Conservation (phyloP, 2,888 invertebrate species). For the Prosapia bicincta region DNA sequence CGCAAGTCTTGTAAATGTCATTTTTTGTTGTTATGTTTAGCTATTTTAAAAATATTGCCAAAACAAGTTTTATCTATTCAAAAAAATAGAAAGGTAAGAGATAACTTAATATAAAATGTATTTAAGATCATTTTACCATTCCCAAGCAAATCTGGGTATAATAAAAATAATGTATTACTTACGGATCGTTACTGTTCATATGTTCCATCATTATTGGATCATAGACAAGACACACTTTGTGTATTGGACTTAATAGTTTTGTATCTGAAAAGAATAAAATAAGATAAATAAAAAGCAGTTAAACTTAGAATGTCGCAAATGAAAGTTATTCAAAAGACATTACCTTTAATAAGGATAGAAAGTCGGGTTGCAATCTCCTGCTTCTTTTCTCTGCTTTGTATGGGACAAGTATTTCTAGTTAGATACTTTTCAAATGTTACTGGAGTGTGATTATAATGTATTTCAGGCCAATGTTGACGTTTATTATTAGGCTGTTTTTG, state of each 20-base stretch:
- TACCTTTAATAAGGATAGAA: conserved; percentile 57
- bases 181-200: conserved; percentile 62
- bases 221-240: conserved; percentile 71
- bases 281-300: conserved; percentile 11
- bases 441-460: conserved; percentile 45
- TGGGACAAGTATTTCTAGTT: conserved; percentile 70
- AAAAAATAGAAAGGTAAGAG: no score
- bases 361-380: conserved; percentile 53
- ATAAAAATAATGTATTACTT: no score
- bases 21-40: no score
- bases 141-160: no score
- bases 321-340: no score
- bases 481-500: not conserved
- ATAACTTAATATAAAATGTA: no score
- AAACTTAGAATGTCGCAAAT: no score
- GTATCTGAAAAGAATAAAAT: conserved; percentile 51
- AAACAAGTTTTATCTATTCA: no score
- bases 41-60: no score
- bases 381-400: conserved; percentile 53
- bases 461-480: conserved; percentile 32
- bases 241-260: conserved; percentile 53
- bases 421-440: conserved; percentile 58
- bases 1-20: no score
- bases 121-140: no score
- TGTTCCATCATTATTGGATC: conserved; percentile 77